Conservation (phyloP, 2,888 invertebrate species). For the Euplagia quadripunctaria region DNA sequence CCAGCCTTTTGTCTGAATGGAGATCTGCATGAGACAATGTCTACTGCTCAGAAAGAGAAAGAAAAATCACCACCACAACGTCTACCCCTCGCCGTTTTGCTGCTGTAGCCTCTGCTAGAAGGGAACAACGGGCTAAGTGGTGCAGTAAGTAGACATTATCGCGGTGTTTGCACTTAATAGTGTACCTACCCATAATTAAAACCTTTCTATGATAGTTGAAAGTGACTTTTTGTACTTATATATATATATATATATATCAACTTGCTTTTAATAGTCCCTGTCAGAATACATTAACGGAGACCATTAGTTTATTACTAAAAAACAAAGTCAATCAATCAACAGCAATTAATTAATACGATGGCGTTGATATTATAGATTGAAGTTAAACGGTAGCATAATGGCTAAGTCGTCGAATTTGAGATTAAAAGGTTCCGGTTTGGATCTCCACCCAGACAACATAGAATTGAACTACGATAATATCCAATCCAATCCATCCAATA, state of each 20-base stretch:
- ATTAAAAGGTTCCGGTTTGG: not conserved
- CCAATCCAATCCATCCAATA: too few relatives aligned
- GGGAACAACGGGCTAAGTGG: not conserved
- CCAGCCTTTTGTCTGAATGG: too few relatives aligned
- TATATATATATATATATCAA: too few relatives aligned
- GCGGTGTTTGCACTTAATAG: not conserved
- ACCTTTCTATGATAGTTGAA: not conserved
- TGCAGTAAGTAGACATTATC: not conserved
- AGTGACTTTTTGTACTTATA: not conserved
- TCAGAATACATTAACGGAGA: not conserved
- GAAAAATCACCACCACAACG: not conserved
- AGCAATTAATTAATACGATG: not conserved
- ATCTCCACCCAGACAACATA: too few relatives aligned
- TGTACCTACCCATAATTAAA: not conserved
- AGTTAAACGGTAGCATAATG: not conserved
- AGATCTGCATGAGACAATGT: too few relatives aligned
- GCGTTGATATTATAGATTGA: not conserved
- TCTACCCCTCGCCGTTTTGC: not conserved
- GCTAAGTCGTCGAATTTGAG: not conserved
- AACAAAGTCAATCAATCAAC: not conserved
- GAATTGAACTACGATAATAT: too few relatives aligned
- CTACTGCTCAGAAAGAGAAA: not conserved
- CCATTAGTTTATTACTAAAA: not conserved
- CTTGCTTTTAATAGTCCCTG: not conserved
- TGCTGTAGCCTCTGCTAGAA: not conserved